A percentile compares a stretch with the other conserved stretches of the same genome.
Evolutionary conservation across 2,113 vertebrate genomes (phyloP).

Genomic region (human): GRCh38 chr20:43322001-43322500

Average conservation of each 20-base stretch:
- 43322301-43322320: neutral
- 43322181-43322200: neutral
- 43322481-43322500: neutral
- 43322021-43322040: neutral
- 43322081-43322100: neutral
- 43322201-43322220: neutral
- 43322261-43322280: neutral
- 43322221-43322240: neutral
- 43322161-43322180: neutral
- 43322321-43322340: neutral
- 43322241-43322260: neutral
- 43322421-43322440: neutral
- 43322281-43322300: neutral
- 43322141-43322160: accelerated
- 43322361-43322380: no score
- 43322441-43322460: neutral
- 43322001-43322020: neutral
- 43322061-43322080: accelerated
- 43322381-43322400: neutral
- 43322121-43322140: neutral
- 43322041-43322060: neutral
- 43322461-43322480: neutral
- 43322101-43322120: neutral
- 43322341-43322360: neutral
- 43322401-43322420: neutral